Percentiles rank a stretch among this genome's conserved stretches.
Evolutionary conservation across 2,888 invertebrate species (phyloP).

Genomic region (Lycophotia porphyrea): DNA sequence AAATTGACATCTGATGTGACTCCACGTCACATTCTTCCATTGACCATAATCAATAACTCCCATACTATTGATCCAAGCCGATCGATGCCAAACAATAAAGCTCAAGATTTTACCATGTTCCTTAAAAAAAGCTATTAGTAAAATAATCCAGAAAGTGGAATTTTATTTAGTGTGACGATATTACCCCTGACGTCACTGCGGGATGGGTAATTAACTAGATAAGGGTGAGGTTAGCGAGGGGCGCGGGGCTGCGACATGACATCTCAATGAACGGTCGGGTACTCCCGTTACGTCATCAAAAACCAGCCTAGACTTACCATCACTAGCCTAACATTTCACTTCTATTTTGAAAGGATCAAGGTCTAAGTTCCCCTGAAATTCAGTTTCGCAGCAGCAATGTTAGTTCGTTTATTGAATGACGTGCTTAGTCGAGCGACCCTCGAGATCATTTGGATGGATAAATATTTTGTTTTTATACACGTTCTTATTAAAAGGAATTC

Average conservation of each 20-base stretch:
- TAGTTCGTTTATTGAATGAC: conserved; percentile 50
- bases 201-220: conserved; percentile 69
- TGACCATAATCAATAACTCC: conserved; percentile 19
- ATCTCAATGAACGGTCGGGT: conserved; percentile 74
- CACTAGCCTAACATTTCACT: not conserved
- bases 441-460: conserved; percentile 53
- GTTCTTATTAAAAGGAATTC: conserved; percentile 31
- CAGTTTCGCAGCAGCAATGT: conserved; percentile 3
- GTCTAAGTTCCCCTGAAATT: conserved; percentile 33
- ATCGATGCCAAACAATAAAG: conserved; percentile 11
- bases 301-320: conserved; percentile 30
- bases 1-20: not conserved
- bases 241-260: conserved; percentile 62
- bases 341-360: conserved; percentile 28
- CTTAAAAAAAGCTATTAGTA: conserved; percentile 23
- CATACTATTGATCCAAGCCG: not conserved
- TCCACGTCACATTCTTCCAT: not conserved
- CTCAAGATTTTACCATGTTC: not conserved
- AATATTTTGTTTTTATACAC: conserved; percentile 55
- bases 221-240: conserved; percentile 60
- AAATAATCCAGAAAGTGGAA: conserved; percentile 60
- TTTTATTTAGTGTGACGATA: conserved; percentile 69
- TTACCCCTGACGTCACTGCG: conserved; percentile 76
- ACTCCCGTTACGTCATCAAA: conserved; percentile 70
- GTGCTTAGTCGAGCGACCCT: conserved; percentile 55